These are phyloP conservation scores for Dissostichus mawsoni DNA, from an alignment of 2,113 vertebrate genomes.

Conservation along the genomic window DNA sequence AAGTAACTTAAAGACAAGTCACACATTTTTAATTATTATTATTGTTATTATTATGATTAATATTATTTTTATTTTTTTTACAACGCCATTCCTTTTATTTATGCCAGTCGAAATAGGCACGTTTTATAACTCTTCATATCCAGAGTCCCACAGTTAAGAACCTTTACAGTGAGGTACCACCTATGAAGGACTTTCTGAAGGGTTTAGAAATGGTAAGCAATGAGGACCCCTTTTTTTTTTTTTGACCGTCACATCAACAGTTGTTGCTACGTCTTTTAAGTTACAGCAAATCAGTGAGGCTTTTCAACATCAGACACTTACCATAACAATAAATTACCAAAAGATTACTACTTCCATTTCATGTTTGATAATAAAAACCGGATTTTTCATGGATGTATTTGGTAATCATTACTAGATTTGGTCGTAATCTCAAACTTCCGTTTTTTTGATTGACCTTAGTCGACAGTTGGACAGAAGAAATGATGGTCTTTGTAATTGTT, in stretches of 20 bases:
- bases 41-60: conserved; percentile 74
- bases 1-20: conserved; percentile 95
- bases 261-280: not conserved
- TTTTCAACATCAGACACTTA: not conserved
- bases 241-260: not conserved
- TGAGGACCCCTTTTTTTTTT: not conserved
- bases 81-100: conserved; percentile 93
- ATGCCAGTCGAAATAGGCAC: conserved; percentile 85
- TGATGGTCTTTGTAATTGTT: not conserved
- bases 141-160: conserved; percentile 80
- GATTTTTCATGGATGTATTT: not conserved
- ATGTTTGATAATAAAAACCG: not conserved
- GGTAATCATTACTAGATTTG: not conserved
- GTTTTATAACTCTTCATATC: conserved; percentile 85
- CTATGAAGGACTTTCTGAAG: conserved; percentile 70
- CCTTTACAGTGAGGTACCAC: conserved; percentile 75
- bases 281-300: not conserved
- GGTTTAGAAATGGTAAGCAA: conserved; percentile 71
- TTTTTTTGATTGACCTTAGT: not conserved
- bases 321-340: not conserved
- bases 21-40: conserved; percentile 86
- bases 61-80: conserved; percentile 83
- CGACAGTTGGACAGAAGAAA: not conserved
- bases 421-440: not conserved
- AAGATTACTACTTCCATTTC: not conserved